Base-by-base conservation (phyloP, 1,140 invertebrate genomes). In the Idris sp. region DNA sequence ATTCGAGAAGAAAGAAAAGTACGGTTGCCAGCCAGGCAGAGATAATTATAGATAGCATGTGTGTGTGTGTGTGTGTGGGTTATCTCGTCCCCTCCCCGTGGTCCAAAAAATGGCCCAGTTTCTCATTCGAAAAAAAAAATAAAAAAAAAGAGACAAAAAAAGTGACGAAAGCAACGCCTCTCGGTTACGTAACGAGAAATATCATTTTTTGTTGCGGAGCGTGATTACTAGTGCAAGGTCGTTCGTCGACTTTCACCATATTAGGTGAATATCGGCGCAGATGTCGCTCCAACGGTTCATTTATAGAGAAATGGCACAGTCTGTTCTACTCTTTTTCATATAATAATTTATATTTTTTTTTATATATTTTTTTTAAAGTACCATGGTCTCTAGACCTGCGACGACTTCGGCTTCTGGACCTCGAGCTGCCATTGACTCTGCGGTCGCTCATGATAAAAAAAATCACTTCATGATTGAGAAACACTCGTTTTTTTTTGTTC, bases 401-500 rank as follows among this genome's bases (percentile, higher is more conserved):
- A 49, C 83, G 82, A 75, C 77, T 84, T 33, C 82, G 78, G 74
- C 84, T 86, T 72, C 81, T 82, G 35, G 84, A 84, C 76, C 84
- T 81, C 40, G 84, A 84, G 67, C 79, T 79, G 53, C 79, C 75
- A 78, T 81, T 83, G 54, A 79, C 68, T 79, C 65, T 77, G 36
- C 78, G 75, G 16, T 84, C 80, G 54, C 83, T 78, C 81, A 84
- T 85, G 64, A 44, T 64, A 11, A 4, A 16, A 0, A 40, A 28
- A 11, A 13, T 41, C 61, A 65, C 40, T 65, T 64, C 44, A 49
- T 49, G 18, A 13, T 49, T 36, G 40, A 31, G 35, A 49, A 18
- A 61, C 11, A 9, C n/a, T n/a, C n/a, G n/a, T n/a, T n/a, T n/a
- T n/a, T n/a, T n/a, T n/a, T n/a, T 11, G 30, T 31, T 31, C n/a